A percentile compares a stretch with the other conserved stretches of the same genome.
phyloP scores from a whole-genome alignment of 1,140 invertebrate species.

The Tyrophagus putrescentiae region DNA sequence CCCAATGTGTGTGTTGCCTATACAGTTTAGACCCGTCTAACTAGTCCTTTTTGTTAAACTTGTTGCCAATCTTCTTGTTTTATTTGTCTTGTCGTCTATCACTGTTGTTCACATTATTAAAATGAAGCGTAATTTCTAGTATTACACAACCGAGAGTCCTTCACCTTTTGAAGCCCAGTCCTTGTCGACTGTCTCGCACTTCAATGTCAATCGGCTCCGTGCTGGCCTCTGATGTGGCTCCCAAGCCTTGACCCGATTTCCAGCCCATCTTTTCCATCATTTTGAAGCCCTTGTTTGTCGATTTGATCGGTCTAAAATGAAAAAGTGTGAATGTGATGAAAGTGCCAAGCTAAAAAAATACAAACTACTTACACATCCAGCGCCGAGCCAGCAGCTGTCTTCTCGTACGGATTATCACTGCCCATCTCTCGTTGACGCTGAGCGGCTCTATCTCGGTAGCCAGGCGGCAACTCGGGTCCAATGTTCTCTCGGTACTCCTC shows the following conservation, averaged over 20 bases:
- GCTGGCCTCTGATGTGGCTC: slow-evolving; percentile 29
- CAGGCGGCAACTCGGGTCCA: slow-evolving; percentile 25
- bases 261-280: slow-evolving; percentile 43
- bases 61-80: too few relatives aligned
- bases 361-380: slow-evolving; percentile 50
- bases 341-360: not conserved
- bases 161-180: too few relatives aligned
- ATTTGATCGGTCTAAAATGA: slow-evolving; percentile 48
- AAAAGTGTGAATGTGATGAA: slow-evolving; percentile 15
- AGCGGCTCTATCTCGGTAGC: slow-evolving; percentile 62
- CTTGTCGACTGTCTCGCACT: too few relatives aligned
- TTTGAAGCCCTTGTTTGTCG: slow-evolving; percentile 73
- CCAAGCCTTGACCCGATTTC: slow-evolving; percentile 41
- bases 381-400: slow-evolving; percentile 58
- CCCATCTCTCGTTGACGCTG: slow-evolving; percentile 55
- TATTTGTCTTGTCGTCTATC: too few relatives aligned
- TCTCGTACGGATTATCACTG: slow-evolving; percentile 61
- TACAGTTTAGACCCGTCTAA: too few relatives aligned
- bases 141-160: too few relatives aligned
- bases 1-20: too few relatives aligned
- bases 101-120: too few relatives aligned
- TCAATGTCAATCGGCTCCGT: slow-evolving; percentile 31
- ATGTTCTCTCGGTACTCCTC: slow-evolving; percentile 39
- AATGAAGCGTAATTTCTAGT: too few relatives aligned
- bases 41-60: too few relatives aligned